Conservation (phyloP, 2,797 vertebrate genomes). For the Eleutherodactylus coqui region DNA sequence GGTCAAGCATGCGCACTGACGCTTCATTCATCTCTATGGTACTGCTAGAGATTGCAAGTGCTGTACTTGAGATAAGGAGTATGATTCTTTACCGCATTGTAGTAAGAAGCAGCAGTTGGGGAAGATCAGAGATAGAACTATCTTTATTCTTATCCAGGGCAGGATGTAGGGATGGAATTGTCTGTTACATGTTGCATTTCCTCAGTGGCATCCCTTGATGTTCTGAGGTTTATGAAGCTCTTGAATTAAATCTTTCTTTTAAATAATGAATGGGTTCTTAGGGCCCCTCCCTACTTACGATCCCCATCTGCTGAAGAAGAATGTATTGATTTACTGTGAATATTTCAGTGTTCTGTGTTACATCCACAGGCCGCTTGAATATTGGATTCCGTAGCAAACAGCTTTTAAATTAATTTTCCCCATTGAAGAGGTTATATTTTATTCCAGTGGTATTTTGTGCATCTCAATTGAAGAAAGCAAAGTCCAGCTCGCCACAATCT, state of each 20-base stretch:
- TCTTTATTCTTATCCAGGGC: not conserved
- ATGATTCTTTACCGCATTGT: no score
- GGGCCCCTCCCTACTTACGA: not conserved
- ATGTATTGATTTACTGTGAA: slow-evolving; percentile 7
- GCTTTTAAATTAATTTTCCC: slow-evolving; percentile 1
- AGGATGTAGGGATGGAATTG: not conserved
- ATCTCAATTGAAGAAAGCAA: no score
- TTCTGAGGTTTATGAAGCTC: slow-evolving; percentile 5
- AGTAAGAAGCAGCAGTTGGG: no score
- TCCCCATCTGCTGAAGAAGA: not conserved
- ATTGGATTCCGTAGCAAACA: slow-evolving; percentile 6
- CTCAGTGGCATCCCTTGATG: not conserved
- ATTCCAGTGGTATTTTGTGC: not conserved
- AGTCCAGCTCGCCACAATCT: no score
- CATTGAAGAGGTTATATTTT: not conserved
- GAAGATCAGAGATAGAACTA: no score
- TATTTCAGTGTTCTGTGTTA: not conserved
- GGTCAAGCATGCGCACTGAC: no score
- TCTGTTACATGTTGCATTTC: not conserved
- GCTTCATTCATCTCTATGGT: no score
- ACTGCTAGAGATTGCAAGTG: no score
- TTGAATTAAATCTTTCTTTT: not conserved
- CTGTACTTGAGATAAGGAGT: no score
- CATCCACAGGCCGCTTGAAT: not conserved
- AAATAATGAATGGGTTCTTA: slow-evolving; percentile 23